phyloP scores from a whole-genome alignment of 2,888 invertebrate genomes.

The Rhorus exstirpatorius region DNA sequence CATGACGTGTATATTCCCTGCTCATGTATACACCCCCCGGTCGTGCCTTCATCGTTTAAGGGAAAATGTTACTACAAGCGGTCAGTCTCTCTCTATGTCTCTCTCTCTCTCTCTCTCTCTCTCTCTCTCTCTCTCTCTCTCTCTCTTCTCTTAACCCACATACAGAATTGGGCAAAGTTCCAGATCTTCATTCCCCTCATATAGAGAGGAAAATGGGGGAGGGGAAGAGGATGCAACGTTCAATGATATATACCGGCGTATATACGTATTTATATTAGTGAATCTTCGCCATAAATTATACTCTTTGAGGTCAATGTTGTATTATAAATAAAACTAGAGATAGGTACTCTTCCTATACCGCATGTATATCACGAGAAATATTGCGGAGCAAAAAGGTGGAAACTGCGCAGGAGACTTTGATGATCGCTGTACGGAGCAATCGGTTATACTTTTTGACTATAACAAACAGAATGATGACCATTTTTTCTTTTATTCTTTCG shows the following conservation, averaged over 20 bases:
- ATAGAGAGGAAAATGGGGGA: neutral
- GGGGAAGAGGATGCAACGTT: conserved; percentile 19
- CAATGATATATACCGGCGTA: conserved; percentile 43
- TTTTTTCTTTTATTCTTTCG: too few species aligned
- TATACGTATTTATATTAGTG: conserved; percentile 29
- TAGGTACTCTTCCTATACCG: neutral
- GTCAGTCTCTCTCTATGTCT: conserved; percentile 20
- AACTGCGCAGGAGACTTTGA: too few species aligned
- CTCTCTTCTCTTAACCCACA: conserved; percentile 63
- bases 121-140: conserved; percentile 38
- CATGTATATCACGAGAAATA: too few species aligned
- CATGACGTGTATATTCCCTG: conserved; percentile 63
- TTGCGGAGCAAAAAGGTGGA: too few species aligned
- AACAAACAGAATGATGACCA: too few species aligned
- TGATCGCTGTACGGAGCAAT: too few species aligned
- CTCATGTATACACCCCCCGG: conserved; percentile 12
- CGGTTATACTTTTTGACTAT: too few species aligned
- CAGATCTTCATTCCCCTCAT: conserved; percentile 50
- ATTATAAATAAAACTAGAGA: conserved; percentile 38
- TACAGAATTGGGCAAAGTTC: conserved; percentile 68
- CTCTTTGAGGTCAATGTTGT: conserved; percentile 30
- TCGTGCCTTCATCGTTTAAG: conserved; percentile 41
- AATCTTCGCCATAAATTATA: conserved; percentile 60
- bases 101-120: conserved; percentile 17
- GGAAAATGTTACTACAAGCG: conserved; percentile 55